phyloP scores from a whole-genome alignment of 2,888 invertebrate genomes.

The Hetaerina titia region DNA sequence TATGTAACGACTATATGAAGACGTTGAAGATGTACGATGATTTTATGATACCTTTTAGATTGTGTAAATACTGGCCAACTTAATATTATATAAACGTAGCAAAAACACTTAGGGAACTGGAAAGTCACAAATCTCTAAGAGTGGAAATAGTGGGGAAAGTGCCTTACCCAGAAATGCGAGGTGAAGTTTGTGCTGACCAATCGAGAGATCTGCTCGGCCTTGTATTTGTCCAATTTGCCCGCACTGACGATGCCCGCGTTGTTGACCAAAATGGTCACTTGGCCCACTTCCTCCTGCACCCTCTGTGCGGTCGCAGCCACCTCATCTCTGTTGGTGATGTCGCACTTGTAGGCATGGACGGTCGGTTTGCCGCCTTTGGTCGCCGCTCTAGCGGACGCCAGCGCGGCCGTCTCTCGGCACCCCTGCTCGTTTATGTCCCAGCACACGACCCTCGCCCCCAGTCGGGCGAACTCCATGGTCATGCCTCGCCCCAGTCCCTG shows the following conservation, averaged over 20 bases:
- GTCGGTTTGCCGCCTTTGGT: background rate
- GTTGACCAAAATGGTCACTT: constrained; percentile 44
- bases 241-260: constrained; percentile 45
- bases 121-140: background rate
- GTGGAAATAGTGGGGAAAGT: too few species aligned
- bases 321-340: constrained; percentile 32
- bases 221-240: background rate
- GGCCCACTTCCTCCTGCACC: constrained; percentile 10
- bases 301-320: background rate
- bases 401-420: background rate
- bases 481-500: constrained; percentile 43
- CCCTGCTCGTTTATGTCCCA: constrained; percentile 47
- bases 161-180: constrained; percentile 54
- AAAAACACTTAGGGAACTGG: background rate
- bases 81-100: background rate
- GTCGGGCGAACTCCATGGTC: background rate
- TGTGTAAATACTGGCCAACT: too few species aligned
- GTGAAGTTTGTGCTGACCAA: constrained; percentile 25
- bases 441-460: constrained; percentile 44
- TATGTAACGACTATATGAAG: too few species aligned
- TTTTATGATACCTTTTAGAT: too few species aligned
- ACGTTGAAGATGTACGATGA: too few species aligned
- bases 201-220: constrained; percentile 12
- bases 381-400: background rate
- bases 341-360: background rate